Conservation (phyloP, 2,888 invertebrate species). For the Apodemia mormo region DNA sequence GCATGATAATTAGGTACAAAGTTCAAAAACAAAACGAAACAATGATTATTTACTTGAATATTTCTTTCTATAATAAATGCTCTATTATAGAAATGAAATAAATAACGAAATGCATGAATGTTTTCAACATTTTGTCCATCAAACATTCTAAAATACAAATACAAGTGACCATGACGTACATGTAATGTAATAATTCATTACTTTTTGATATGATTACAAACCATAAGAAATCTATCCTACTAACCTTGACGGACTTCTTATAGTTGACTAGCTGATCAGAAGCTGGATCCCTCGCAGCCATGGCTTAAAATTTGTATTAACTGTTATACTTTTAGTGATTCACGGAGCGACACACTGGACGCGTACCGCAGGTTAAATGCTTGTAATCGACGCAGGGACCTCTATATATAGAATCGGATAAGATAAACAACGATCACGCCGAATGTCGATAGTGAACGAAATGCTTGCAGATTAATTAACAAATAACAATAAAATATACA, state of each 20-base stretch:
- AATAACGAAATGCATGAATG: too few relatives aligned
- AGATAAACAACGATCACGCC: conserved; percentile 62
- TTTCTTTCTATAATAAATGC: too few relatives aligned
- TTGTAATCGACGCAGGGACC: conserved; percentile 39
- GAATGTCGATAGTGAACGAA: conserved; percentile 5
- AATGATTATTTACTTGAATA: too few relatives aligned
- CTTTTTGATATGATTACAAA: too few relatives aligned
- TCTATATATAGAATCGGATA: conserved; percentile 61
- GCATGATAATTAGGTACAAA: conserved; percentile 23
- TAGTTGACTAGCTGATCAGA: conserved; percentile 84
- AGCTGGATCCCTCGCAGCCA: conserved; percentile 82
- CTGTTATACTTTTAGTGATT: conserved; percentile 20
- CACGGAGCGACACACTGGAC: conserved; percentile 60
- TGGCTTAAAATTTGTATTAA: conserved; percentile 39
- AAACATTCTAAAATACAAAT: too few relatives aligned
- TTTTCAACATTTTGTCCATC: too few relatives aligned
- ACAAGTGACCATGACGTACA: too few relatives aligned
- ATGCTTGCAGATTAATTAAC: conserved; percentile 1
- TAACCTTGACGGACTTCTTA: conserved; percentile 83
- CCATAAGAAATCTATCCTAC: conserved; percentile 33
- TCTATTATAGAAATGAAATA: too few relatives aligned
- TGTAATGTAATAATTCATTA: too few relatives aligned
- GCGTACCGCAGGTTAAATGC: conserved; percentile 60
- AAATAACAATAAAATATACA: conserved; percentile 15
- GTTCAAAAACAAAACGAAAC: conserved; percentile 21